Conservation (phyloP, 2,797 vertebrate species). For the Cottoperca gobio region DNA sequence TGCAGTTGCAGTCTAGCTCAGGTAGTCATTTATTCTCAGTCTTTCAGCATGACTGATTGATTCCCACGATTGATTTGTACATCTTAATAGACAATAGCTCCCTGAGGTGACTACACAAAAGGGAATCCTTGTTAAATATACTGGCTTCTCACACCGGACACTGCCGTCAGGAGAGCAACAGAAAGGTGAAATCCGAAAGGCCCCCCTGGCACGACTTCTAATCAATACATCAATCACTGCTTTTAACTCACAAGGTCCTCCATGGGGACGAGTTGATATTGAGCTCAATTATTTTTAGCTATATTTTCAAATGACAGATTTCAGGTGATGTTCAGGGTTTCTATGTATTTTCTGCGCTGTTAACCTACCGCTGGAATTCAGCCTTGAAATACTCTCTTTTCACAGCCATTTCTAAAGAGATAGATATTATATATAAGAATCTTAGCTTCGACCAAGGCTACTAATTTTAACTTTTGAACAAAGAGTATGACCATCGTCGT, state of each 20-base stretch:
- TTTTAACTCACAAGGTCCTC: slow-evolving; percentile 33
- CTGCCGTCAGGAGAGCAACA: slow-evolving; percentile 44
- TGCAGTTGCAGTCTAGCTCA: slow-evolving; percentile 24
- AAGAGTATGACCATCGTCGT: background rate
- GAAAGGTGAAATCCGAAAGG: slow-evolving; percentile 39
- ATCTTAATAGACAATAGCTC: slow-evolving; percentile 67
- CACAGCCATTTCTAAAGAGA: background rate
- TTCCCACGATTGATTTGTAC: slow-evolving; percentile 51
- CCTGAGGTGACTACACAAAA: slow-evolving; percentile 58
- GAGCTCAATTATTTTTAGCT: slow-evolving; percentile 53
- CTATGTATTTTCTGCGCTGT: slow-evolving; percentile 3
- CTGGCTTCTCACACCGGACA: slow-evolving; percentile 49
- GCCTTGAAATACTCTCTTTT: background rate
- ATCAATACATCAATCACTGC: slow-evolving; percentile 62
- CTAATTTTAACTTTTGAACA: background rate
- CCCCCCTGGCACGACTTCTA: slow-evolving; percentile 36
- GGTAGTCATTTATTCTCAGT: slow-evolving; percentile 43
- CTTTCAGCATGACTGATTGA: slow-evolving; percentile 59
- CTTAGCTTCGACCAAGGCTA: background rate
- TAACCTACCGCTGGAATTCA: background rate
- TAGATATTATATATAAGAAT: background rate
- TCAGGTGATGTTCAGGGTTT: slow-evolving; percentile 11
- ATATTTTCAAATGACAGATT: slow-evolving; percentile 40
- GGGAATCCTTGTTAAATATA: slow-evolving; percentile 64
- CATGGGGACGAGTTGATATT: slow-evolving; percentile 34